A percentile compares a stretch with the other conserved stretches of the same genome.
These are phyloP conservation scores for Orthosia cruda DNA, from an alignment of 2,888 invertebrate genomes.

Conservation along the genomic window DNA sequence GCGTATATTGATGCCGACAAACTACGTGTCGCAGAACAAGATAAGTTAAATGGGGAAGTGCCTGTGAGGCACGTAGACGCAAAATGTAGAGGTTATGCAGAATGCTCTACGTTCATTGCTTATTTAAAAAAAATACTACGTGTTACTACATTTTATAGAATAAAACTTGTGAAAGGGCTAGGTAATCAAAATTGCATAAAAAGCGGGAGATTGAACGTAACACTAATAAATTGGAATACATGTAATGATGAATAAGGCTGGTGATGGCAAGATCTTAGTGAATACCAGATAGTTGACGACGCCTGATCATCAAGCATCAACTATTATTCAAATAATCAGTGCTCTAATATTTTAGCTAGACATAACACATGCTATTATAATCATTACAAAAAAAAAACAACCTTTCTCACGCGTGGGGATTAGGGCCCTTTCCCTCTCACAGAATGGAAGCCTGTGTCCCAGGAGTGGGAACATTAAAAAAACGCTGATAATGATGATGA, in stretches of 20 bases:
- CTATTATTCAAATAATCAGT: background rate
- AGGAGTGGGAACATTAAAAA: no score
- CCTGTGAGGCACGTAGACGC: slow-evolving; percentile 55
- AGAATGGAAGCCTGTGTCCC: no score
- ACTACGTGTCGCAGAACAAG: slow-evolving; percentile 53
- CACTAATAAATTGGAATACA: no score
- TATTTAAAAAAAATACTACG: slow-evolving; percentile 12
- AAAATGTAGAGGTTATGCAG: slow-evolving; percentile 47
- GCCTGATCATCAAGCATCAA: background rate
- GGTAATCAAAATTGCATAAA: background rate
- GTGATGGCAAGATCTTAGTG: background rate
- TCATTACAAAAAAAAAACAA: no score
- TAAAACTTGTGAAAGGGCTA: no score
- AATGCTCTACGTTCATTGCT: slow-evolving; percentile 32
- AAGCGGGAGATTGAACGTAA: background rate
- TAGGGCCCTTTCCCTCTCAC: no score
- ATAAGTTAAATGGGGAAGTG: slow-evolving; percentile 58
- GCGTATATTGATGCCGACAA: slow-evolving; percentile 58
- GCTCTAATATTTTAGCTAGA: background rate
- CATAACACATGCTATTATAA: background rate
- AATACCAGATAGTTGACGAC: background rate
- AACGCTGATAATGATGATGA: no score
- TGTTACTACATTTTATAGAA: no score
- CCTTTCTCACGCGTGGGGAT: no score
- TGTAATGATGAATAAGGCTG: no score